Base-by-base conservation (phyloP, 2,888 invertebrate species). In the Pterobdella sp. region DNA sequence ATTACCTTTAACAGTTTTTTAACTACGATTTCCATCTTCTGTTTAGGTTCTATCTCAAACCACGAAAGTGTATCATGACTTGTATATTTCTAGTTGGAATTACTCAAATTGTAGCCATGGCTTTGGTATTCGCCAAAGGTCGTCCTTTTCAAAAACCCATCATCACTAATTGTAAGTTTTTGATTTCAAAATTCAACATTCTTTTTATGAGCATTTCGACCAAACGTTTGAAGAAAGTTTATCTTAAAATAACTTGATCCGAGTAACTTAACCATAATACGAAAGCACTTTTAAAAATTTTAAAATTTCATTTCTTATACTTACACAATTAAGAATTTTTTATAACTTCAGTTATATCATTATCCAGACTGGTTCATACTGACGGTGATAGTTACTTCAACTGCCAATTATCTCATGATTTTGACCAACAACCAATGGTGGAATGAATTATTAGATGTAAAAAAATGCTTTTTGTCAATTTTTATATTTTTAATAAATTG, bases 51-150 rank as follows among this genome's bases (percentile, higher is more conserved):
- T 7, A 22, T 18, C 3, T 26, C 26, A 34, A 63, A n/a, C 64
- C 88, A 83, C 94, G 94, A 82, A 94, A 7, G n/a, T 35, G 37
- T 29, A 37, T 18, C 22, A 22, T 93, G 80, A 94, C 92, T 79
- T 88, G 91, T 0, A 87, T 95, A 60, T 96, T 90, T 81, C 87
- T 90, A 0, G 87, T 93, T 0, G 92, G 93, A 0, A 90, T 91
- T 81, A 93, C 93, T 82, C 95, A 95, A 81, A 95, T 95, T 80
- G 90, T 95, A 1, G 90, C 90, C 34, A 85, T 94, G 77, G 93
- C 93, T 0, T 87, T 93, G 76, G 90, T 91, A 0, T 95, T 92
- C 82, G 93, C 93, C 0, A 92, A 92, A 81, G 95, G 95, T 0
- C 88, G 90, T 14, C 95, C 95, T 0, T 95, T 93, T 81, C 87